Base-by-base conservation (phyloP, 2,797 vertebrate species). In the Tokudaia tokunoshimensis region DNA sequence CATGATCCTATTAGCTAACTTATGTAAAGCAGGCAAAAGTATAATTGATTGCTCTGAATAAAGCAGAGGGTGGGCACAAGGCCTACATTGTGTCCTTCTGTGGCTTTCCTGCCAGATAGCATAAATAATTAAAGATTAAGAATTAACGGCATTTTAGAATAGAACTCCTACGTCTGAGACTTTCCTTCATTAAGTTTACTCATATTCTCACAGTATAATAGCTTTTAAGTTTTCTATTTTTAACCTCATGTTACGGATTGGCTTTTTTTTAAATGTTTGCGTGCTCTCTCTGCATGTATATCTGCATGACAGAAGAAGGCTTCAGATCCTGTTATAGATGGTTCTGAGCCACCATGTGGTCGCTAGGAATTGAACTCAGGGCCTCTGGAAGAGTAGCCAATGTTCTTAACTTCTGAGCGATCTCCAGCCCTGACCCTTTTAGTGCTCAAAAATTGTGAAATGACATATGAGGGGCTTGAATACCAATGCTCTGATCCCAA, bases 1-100 rank as follows among this genome's bases (percentile, higher is more conserved):
- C 8, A 26, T 79, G 44, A 92, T 67, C 1, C 12, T 87, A 17
- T 89, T 89, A 90, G 90, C n/a, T 29, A n/a, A 93, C 80, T 93
- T 44, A 50, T 31, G 20, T 24, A 94, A 57, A 80, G 24, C 13
- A 34, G 75, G 59, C 20, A 74, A 87, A 83, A 3, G 15, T 88
- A 7, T 24, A 81, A 70, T 37, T 85, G 84, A 74, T 34, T 82
- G 59, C 50, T 78, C 1, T 52, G 37, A 41, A 55, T 81, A 19
- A 12, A 88, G 14, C 29, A 34, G 0, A 0, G 3, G 3, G 0
- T 41, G 50, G 13, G 14, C 34, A 24, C 2, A 65, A 92, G 31
- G 5, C 11, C 19, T 67, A 94, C 26, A 63, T 24, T 22, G 1
- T 26, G 50, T 15, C 17, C 61, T 79, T n/a, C 65, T 52, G 15